phyloP scores from a whole-genome alignment of 1,140 invertebrate species.

The Bombyx mandarina region DNA sequence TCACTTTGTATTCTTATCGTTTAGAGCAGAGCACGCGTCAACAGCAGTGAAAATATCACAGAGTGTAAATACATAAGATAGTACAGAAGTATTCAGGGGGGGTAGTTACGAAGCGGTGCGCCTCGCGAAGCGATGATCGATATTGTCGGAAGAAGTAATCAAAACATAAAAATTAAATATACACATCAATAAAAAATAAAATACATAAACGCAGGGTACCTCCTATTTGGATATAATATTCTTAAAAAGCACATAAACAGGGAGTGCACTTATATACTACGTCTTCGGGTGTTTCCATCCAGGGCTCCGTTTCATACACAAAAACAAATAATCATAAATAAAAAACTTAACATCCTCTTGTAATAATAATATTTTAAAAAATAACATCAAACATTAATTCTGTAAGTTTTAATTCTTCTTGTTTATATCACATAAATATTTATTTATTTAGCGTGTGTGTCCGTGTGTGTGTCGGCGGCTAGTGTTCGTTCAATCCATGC shows the following conservation, averaged over 20 bases:
- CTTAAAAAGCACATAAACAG: constrained; percentile 69
- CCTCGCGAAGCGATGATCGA: constrained; percentile 56
- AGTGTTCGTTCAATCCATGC: constrained; percentile 46
- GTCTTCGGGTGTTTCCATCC: constrained; percentile 38
- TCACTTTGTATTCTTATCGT: background rate
- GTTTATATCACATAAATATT: background rate
- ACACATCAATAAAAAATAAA: constrained; percentile 41
- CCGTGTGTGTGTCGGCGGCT: constrained; percentile 28
- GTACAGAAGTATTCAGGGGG: constrained; percentile 22
- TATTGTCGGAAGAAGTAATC: constrained; percentile 43
- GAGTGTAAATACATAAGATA: constrained; percentile 30
- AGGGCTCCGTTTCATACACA: constrained; percentile 51
- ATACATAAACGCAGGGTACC: constrained; percentile 41
- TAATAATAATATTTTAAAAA: constrained; percentile 38
- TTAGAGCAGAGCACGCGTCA: constrained; percentile 37
- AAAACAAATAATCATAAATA: constrained; percentile 27
- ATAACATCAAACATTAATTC: constrained; percentile 36
- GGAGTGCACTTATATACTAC: constrained; percentile 59
- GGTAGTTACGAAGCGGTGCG: constrained; percentile 54
- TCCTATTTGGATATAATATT: constrained; percentile 33
- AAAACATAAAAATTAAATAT: constrained; percentile 34
- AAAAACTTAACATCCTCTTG: constrained; percentile 34
- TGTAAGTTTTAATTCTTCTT: constrained; percentile 12
- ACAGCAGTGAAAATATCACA: constrained; percentile 39
- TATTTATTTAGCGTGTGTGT: constrained; percentile 27